Evolutionary conservation across 2,113 vertebrate genomes (phyloP).

Genomic region (Pteruthius melanotis): DNA sequence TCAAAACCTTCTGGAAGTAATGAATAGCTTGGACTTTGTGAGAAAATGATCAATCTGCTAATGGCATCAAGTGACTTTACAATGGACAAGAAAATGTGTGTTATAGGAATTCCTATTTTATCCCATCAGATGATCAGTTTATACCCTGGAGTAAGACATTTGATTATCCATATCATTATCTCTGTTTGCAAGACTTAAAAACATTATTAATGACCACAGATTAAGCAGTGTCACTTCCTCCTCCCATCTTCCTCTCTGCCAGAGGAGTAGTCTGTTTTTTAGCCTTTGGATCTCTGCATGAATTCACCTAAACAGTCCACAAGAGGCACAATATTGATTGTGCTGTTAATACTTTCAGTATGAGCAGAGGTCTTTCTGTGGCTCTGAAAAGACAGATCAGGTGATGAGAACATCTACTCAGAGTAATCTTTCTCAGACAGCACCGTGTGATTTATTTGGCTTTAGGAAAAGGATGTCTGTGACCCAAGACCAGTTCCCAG

Average conservation of each 20-base stretch:
- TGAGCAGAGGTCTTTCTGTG: not conserved
- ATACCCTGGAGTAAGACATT: not conserved
- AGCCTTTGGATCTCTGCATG: not conserved
- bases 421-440: not conserved
- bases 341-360: not conserved
- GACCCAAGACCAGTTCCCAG: not conserved
- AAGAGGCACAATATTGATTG: not conserved
- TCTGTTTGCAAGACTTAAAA: conserved; percentile 14
- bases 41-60: conserved; percentile 26
- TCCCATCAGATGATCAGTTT: conserved; percentile 21
- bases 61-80: conserved; percentile 1
- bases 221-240: conserved; percentile 25
- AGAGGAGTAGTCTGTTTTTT: not conserved
- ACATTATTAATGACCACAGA: not conserved
- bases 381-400: conserved; percentile 12
- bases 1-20: conserved; percentile 18
- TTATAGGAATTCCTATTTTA: conserved; percentile 36
- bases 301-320: not conserved
- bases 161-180: conserved; percentile 26
- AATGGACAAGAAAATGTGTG: conserved; percentile 19
- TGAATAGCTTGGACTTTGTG: not conserved
- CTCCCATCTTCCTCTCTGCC: not conserved
- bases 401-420: not conserved
- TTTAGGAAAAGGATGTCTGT: not conserved
- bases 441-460: not conserved